phyloP scores from a whole-genome alignment of 2,113 vertebrate species.

The Dascyllus trimaculatus region DNA sequence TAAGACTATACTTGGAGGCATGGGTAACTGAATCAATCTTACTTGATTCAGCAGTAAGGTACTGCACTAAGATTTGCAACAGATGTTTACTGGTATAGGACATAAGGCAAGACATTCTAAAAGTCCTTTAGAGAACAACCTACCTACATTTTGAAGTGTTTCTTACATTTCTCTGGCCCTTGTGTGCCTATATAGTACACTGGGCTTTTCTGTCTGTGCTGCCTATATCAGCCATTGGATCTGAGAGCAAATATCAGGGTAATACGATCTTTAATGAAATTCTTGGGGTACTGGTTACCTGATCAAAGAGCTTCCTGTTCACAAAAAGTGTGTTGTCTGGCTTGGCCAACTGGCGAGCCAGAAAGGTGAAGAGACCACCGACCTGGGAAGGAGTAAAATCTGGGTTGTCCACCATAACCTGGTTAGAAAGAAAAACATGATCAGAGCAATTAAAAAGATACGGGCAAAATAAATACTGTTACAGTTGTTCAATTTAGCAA shows the following conservation, averaged over 20 bases:
- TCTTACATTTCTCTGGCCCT: too few species aligned
- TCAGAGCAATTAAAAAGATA: background rate
- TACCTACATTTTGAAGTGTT: too few species aligned
- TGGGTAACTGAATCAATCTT: too few species aligned
- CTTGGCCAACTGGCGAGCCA: conserved; percentile 96
- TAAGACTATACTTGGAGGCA: too few species aligned
- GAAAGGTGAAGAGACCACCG: conserved; percentile 97
- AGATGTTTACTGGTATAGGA: too few species aligned
- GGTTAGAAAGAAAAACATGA: conserved; percentile 21
- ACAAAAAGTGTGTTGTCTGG: conserved; percentile 98
- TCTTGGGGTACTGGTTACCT: conserved; percentile 81
- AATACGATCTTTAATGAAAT: background rate
- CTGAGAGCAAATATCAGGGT: background rate
- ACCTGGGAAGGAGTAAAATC: conserved; percentile 98
- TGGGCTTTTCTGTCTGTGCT: background rate
- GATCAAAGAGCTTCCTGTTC: conserved; percentile 97
- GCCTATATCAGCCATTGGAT: background rate
- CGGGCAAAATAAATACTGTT: background rate
- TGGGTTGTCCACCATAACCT: conserved; percentile 99
- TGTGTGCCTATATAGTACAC: background rate
- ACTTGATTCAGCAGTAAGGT: too few species aligned
- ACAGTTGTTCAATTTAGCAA: too few species aligned
- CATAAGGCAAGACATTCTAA: too few species aligned
- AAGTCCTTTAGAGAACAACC: too few species aligned
- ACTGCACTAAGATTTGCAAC: too few species aligned